Percentiles rank a stretch among this genome's conserved stretches.
These are phyloP conservation scores for Malthinus seriepunctatus DNA, from an alignment of 2,888 invertebrate species.

Conservation along the genomic window DNA sequence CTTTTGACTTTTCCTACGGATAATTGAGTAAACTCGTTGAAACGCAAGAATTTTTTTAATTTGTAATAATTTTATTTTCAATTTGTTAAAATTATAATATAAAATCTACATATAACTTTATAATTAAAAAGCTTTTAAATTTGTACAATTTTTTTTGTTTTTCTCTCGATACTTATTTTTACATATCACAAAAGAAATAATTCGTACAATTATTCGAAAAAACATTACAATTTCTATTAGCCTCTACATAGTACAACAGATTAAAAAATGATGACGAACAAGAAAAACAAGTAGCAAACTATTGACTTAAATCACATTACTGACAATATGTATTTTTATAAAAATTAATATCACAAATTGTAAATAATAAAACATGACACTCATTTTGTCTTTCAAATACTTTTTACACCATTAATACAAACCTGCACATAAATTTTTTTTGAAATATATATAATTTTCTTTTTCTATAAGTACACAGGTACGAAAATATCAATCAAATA, in stretches of 20 bases:
- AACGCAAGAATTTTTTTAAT: background rate
- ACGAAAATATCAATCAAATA: conserved; percentile 28
- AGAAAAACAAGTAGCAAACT: conserved; percentile 15
- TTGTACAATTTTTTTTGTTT: conserved; percentile 15
- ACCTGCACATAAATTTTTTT: conserved; percentile 7
- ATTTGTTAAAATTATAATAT: conserved; percentile 22
- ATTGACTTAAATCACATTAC: conserved; percentile 24
- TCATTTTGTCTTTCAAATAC: conserved; percentile 9
- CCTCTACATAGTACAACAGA: conserved; percentile 13
- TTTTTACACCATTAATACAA: conserved; percentile 12
- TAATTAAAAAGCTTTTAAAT: conserved; percentile 17
- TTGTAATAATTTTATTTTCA: background rate
- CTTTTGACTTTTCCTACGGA: too few relatives aligned
- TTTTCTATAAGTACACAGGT: conserved; percentile 26
- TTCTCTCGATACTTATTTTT: conserved; percentile 16
- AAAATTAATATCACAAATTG: conserved; percentile 25
- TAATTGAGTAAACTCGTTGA: too few relatives aligned
- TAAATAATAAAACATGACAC: conserved; percentile 20
- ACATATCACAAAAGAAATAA: conserved; percentile 24
- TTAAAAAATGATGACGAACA: conserved; percentile 12
- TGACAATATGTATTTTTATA: conserved; percentile 16
- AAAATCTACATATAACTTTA: conserved; percentile 22
- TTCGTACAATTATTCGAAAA: conserved; percentile 16
- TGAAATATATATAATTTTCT: conserved; percentile 13
- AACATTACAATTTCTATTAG: conserved; percentile 11